These are phyloP conservation scores for Eumeta japonica DNA, from an alignment of 1,140 invertebrate genomes.

Conservation along the genomic window DNA sequence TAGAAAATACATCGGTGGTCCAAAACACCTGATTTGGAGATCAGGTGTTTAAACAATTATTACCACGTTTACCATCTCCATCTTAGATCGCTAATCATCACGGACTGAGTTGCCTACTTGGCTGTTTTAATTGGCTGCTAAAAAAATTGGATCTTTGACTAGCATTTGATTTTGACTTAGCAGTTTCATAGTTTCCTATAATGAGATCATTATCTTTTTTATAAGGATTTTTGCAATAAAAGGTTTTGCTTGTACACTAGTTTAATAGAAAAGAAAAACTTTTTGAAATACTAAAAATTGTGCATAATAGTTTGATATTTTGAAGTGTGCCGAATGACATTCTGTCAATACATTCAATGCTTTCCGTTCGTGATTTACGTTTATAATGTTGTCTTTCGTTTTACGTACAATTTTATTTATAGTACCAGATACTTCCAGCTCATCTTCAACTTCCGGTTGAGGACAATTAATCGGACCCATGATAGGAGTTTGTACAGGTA, in stretches of 20 bases:
- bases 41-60: constrained; percentile 22
- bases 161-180: no score
- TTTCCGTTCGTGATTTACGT: constrained; percentile 25
- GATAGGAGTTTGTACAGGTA: constrained; percentile 21
- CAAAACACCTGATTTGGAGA: constrained; percentile 20
- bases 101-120: no score
- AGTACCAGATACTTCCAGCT: constrained; percentile 22
- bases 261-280: no score
- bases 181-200: no score
- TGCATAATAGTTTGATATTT: no score
- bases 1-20: constrained; percentile 27
- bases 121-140: no score
- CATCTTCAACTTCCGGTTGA: constrained; percentile 32
- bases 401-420: constrained; percentile 27
- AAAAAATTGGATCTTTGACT: no score
- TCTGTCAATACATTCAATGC: constrained; percentile 29
- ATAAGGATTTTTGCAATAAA: constrained; percentile 33
- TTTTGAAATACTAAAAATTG: no score
- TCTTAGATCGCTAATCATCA: no score
- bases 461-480: constrained; percentile 22
- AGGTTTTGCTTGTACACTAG: constrained; percentile 21
- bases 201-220: constrained; percentile 23
- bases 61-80: no score
- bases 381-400: constrained; percentile 32
- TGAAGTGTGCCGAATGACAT: no score